Evolutionary conservation across 2,113 vertebrate genomes (phyloP).

Genomic region (Nesoenas mayeri): DNA sequence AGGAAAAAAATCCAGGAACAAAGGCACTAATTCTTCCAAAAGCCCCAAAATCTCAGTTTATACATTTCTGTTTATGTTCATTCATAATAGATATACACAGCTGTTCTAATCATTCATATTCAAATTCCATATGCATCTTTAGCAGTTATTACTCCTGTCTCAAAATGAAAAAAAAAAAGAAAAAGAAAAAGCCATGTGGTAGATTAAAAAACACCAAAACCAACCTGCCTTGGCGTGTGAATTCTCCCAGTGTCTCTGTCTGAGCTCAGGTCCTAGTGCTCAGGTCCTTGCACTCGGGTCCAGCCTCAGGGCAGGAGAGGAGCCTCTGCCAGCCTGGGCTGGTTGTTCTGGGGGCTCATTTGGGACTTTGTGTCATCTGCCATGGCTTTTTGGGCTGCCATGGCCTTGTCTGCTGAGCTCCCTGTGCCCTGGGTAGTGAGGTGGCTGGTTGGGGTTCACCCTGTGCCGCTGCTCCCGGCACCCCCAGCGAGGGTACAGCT

Average conservation of each 20-base stretch:
- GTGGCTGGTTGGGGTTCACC: not conserved
- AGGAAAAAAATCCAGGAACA: slow-evolving; percentile 75
- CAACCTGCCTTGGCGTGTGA: not conserved
- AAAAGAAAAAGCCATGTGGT: not conserved
- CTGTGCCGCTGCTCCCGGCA: fast-evolving
- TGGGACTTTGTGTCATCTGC: not conserved
- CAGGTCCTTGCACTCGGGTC: not conserved
- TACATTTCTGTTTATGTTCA: slow-evolving; percentile 77
- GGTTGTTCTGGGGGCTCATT: not conserved
- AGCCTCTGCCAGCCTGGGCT: not conserved
- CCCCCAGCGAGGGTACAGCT: fast-evolving
- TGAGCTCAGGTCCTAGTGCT: not conserved
- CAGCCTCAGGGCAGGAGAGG: fast-evolving
- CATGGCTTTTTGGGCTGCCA: not conserved
- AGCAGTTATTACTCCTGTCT: slow-evolving; percentile 53
- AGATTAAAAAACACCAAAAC: not conserved
- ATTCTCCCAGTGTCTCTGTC: not conserved
- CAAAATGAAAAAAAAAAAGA: not conserved
- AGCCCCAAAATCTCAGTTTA: slow-evolving; percentile 75
- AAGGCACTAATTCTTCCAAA: slow-evolving; percentile 76
- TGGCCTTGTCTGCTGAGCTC: not conserved
- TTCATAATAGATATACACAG: slow-evolving; percentile 77
- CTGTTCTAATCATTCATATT: slow-evolving; percentile 77
- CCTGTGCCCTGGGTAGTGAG: not conserved
- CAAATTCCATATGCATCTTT: slow-evolving; percentile 70